Conservation (phyloP, 2,113 vertebrate genomes). For the Gallinago jamesoni region DNA sequence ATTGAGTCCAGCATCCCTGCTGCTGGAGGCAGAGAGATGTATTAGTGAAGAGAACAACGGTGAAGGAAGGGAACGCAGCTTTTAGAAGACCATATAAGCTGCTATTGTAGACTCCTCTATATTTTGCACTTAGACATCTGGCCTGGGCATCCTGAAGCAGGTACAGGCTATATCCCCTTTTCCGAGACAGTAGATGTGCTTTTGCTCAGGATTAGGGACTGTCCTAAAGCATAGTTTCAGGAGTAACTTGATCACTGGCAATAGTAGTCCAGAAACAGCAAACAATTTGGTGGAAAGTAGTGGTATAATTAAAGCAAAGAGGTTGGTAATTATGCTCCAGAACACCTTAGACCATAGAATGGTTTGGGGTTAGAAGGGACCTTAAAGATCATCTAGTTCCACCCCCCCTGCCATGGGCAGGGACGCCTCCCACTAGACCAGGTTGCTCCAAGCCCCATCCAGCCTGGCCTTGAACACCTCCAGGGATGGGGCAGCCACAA, state of each 20-base stretch:
- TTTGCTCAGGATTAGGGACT: not conserved
- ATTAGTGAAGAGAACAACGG: not conserved
- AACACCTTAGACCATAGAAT: not conserved
- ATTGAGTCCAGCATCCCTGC: not conserved
- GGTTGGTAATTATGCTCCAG: not conserved
- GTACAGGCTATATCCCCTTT: not conserved
- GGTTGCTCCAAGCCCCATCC: not conserved
- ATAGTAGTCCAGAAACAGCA: not conserved
- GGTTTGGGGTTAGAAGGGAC: not conserved
- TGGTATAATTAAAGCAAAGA: not conserved
- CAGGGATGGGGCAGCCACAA: not conserved
- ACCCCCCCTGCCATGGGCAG: not conserved
- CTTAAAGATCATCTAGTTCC: not conserved
- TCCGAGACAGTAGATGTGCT: not conserved
- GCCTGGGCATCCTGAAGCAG: not conserved
- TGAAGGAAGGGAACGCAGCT: not conserved
- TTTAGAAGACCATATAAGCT: not conserved
- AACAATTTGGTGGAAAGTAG: not conserved
- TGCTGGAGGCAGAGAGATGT: rapidly evolving
- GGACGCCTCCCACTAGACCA: not conserved
- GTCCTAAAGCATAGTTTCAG: not conserved
- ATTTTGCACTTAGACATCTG: not conserved
- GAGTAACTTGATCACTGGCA: not conserved
- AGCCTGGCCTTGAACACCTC: not conserved
- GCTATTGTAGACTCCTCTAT: not conserved